These are phyloP conservation scores for Megalurothrips usitatus DNA, from an alignment of 2,888 invertebrate species.

Conservation along the genomic window DNA sequence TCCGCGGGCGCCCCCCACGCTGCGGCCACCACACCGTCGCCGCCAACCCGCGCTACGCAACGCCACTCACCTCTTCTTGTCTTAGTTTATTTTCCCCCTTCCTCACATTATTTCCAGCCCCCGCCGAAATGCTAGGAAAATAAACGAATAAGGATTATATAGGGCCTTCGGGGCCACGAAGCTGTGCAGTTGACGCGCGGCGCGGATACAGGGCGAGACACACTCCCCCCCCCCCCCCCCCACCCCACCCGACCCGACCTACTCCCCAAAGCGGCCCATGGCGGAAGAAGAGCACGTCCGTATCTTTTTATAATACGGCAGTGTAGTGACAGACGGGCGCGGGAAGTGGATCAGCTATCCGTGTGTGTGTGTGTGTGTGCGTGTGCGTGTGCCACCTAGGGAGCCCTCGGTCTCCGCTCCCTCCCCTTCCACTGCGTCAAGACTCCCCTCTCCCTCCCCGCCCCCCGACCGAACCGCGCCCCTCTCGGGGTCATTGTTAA, in stretches of 20 bases:
- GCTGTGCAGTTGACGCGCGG: not conserved
- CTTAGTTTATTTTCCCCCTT: too few relatives aligned
- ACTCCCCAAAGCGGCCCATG: not conserved
- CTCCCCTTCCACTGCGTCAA: too few relatives aligned
- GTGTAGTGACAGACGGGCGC: constrained; percentile 7
- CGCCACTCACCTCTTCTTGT: too few relatives aligned
- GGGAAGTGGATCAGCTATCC: constrained; percentile 20
- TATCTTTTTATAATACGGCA: constrained; percentile 19
- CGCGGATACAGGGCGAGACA: not conserved
- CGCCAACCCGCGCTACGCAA: not conserved
- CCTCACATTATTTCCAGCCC: too few relatives aligned
- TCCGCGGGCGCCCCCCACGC: not conserved
- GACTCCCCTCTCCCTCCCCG: too few relatives aligned
- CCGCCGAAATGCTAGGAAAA: too few relatives aligned
- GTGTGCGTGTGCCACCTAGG: not conserved
- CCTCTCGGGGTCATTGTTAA: too few relatives aligned
- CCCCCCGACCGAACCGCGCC: too few relatives aligned
- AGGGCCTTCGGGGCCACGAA: too few relatives aligned
- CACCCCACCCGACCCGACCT: not conserved
- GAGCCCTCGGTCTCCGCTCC: too few relatives aligned
- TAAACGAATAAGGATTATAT: too few relatives aligned
- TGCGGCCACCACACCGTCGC: not conserved
- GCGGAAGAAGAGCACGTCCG: not conserved
- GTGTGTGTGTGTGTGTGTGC: not conserved
- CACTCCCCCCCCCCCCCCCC: not conserved